phyloP scores from a whole-genome alignment of 1,140 invertebrate genomes.

The Acarapis woodi region DNA sequence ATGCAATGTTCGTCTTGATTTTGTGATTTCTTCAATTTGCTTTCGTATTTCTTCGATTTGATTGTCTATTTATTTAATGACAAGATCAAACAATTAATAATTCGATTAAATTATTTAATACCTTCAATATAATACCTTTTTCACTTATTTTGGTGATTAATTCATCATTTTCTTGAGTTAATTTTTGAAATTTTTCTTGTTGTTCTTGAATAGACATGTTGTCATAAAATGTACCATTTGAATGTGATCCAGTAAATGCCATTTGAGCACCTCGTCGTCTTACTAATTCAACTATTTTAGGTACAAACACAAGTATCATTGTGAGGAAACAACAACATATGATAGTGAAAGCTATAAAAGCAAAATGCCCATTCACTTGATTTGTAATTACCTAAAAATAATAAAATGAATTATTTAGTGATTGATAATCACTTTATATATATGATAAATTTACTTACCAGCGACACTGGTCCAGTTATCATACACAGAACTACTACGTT shows the following conservation, averaged over 20 bases:
- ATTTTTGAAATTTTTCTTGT: constrained; percentile 69
- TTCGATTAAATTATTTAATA: not conserved
- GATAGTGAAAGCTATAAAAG: constrained; percentile 75
- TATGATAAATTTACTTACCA: no score
- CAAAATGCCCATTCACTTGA: constrained; percentile 87
- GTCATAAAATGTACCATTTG: constrained; percentile 20
- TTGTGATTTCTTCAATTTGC: constrained; percentile 10
- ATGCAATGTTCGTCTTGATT: not conserved
- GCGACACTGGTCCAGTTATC: constrained; percentile 81
- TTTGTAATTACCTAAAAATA: no score
- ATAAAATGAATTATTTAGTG: no score
- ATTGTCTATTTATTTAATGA: constrained; percentile 12
- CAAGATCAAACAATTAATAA: not conserved
- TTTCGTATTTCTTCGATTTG: constrained; percentile 12
- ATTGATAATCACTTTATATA: no score
- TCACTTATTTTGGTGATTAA: constrained; percentile 31
- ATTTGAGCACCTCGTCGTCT: constrained; percentile 12
- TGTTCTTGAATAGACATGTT: constrained; percentile 70
- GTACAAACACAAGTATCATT: constrained; percentile 85
- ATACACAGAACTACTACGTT: constrained; percentile 91
- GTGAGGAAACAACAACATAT: constrained; percentile 88
- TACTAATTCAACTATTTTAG: constrained; percentile 33
- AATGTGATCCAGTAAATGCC: constrained; percentile 11
- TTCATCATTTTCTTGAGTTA: constrained; percentile 83
- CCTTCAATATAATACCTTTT: not conserved